Base-by-base conservation (phyloP, 2,888 invertebrate genomes). In the Serripes groenlandicus region DNA sequence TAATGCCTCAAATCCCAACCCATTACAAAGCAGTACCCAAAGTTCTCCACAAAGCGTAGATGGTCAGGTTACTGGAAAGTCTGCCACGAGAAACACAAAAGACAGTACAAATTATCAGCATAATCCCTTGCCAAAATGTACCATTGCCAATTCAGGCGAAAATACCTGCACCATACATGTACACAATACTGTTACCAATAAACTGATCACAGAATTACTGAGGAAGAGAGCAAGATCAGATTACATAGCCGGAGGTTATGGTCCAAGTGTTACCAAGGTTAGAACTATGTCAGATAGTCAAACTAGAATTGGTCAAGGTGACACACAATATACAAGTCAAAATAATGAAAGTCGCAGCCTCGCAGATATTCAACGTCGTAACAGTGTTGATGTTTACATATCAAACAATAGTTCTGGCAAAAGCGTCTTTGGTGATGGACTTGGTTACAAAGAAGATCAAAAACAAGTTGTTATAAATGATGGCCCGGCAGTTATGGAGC, bases 151-250 rank as follows among this genome's bases (percentile, higher is more conserved):
- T 66, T 18, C 9, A 15, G 42, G 23, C 7, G 66, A 66, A n/a
- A 42, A 42, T n/a, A 26, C 37, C n/a, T 35, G 66, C 26, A 66
- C n/a, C 1, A 42, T 66, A 42, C 66, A 66, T 2, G 1, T 42
- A n/a, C 7, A 42, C 26, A 66, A 66, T 42, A 26, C 30, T 11
- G 21, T 42, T 5, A 66, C 66, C 26, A 66, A 34, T 7, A 66
- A 42, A 42, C 66, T 42, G n/a, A 66, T 66, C 9, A 66, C 66
- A 35, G 66, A 66, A 26, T 26, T 37, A 26, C 42, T 66, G 2
- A 21, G 42, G 28, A 66, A 66, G 42, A 66, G 66, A 42, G 15
- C 42, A 23, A 11, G 15, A 21, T 66, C 66, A 15, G 66, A 66
- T 7, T 56, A 11, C 23, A n/a, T 26, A 2, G n/a, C 56, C 11